Conservation (phyloP, 1,140 invertebrate species). For the Bombus huntii region DNA sequence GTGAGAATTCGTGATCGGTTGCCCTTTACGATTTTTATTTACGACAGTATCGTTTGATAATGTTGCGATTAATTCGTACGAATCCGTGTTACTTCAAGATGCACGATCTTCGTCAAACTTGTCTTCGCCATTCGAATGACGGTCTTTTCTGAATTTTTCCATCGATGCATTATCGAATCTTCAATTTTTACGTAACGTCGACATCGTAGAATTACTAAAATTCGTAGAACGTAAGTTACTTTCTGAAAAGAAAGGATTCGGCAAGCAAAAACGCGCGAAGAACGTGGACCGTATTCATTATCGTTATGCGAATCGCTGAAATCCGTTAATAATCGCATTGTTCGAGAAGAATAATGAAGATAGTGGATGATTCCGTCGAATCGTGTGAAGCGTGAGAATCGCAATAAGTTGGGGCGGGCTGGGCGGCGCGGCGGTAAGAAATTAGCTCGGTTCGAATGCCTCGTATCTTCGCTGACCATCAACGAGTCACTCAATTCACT, state of each 20-base stretch:
- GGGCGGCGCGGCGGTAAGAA: constrained; percentile 40
- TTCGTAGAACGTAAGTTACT: not conserved
- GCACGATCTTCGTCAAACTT: not conserved
- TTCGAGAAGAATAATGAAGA: not conserved
- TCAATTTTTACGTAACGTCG: too few species aligned
- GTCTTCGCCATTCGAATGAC: too few species aligned
- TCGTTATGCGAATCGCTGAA: constrained; percentile 2
- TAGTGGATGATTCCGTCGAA: not conserved
- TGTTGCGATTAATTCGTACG: not conserved
- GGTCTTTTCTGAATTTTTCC: too few species aligned
- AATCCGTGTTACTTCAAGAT: not conserved
- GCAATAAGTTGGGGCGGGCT: constrained; percentile 29
- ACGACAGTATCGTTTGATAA: not conserved
- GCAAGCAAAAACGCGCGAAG: not conserved
- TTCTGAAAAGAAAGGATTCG: too few species aligned
- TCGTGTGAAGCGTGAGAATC: constrained; percentile 36
- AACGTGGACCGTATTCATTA: not conserved
- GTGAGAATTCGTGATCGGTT: not conserved
- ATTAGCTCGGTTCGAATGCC: constrained; percentile 52
- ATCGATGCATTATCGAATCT: too few species aligned
- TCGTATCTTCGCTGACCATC: constrained; percentile 42
- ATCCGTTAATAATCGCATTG: constrained; percentile 18
- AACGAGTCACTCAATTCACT: constrained; percentile 46
- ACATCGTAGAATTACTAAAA: too few species aligned
- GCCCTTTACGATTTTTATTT: not conserved